Evolutionary conservation across 2,888 invertebrate genomes (phyloP).

Genomic region (Acleris laterana): DNA sequence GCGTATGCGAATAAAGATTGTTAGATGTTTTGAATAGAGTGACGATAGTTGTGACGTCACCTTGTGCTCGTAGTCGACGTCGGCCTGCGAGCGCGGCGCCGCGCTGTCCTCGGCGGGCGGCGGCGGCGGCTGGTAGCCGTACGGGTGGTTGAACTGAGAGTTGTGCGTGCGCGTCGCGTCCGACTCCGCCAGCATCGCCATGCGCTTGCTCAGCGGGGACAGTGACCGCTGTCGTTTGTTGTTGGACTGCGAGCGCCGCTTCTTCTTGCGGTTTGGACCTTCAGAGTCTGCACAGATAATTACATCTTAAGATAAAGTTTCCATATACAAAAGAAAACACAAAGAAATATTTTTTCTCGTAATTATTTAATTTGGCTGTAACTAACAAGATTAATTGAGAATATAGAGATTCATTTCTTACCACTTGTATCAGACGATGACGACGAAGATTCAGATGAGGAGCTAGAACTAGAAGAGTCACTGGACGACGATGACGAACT

Average conservation of each 20-base stretch:
- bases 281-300: slow-evolving; percentile 68
- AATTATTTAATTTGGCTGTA: too few species aligned
- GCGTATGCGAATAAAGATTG: too few species aligned
- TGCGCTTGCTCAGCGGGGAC: slow-evolving; percentile 92
- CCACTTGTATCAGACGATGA: slow-evolving; percentile 84
- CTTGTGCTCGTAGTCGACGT: slow-evolving; percentile 87
- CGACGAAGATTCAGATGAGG: slow-evolving; percentile 84
- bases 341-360: not conserved
- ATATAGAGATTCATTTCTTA: slow-evolving; percentile 49
- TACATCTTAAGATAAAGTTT: slow-evolving; percentile 33
- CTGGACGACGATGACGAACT: slow-evolving; percentile 88
- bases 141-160: slow-evolving; percentile 89
- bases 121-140: slow-evolving; percentile 85
- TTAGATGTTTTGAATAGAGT: too few species aligned
- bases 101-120: slow-evolving; percentile 74
- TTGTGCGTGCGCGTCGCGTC: slow-evolving; percentile 78
- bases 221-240: slow-evolving; percentile 88
- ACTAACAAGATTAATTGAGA: too few species aligned
- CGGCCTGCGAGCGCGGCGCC: slow-evolving; percentile 72
- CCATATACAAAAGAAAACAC: not conserved
- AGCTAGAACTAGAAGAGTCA: slow-evolving; percentile 87
- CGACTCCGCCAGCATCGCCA: slow-evolving; percentile 88
- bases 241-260: slow-evolving; percentile 82
- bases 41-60: slow-evolving; percentile 45
- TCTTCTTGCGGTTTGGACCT: slow-evolving; percentile 83